phyloP scores from a whole-genome alignment of 2,797 vertebrate species.

The Clarias laeviceps region DNA sequence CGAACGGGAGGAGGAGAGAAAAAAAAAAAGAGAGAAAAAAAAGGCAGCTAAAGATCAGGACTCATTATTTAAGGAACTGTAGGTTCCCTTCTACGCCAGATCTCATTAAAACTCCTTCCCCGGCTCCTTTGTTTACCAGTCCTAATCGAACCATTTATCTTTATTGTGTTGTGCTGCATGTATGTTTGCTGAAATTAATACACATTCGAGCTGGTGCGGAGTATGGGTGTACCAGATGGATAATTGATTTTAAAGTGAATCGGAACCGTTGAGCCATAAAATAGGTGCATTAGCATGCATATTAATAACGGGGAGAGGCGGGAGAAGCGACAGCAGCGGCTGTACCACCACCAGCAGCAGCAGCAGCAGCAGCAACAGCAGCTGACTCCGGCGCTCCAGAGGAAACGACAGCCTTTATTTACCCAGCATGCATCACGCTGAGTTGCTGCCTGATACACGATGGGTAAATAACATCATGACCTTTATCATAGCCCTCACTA shows the following conservation, averaged over 20 bases:
- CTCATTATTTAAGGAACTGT: slow-evolving; percentile 82
- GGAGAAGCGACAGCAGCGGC: slow-evolving; percentile 43
- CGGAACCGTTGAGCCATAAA: slow-evolving; percentile 80
- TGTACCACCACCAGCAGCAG: slow-evolving; percentile 23
- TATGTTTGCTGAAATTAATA: slow-evolving; percentile 82
- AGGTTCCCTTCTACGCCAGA: slow-evolving; percentile 77
- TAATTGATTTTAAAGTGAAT: slow-evolving; percentile 83
- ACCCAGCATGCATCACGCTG: slow-evolving; percentile 44
- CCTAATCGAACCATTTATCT: slow-evolving; percentile 82
- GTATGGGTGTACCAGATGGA: slow-evolving; percentile 83
- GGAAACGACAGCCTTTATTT: slow-evolving; percentile 70
- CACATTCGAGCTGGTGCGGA: slow-evolving; percentile 73
- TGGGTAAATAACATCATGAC: slow-evolving; percentile 2
- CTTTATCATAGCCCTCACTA: neutral
- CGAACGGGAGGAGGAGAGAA: slow-evolving; percentile 27
- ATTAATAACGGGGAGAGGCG: slow-evolving; percentile 76
- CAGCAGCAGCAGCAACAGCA: slow-evolving; percentile 60
- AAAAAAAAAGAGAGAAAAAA: slow-evolving; percentile 43
- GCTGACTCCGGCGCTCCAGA: slow-evolving; percentile 56
- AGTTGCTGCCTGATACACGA: neutral
- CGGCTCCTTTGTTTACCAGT: slow-evolving; percentile 77
- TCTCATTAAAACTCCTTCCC: slow-evolving; percentile 78
- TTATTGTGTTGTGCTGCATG: slow-evolving; percentile 76
- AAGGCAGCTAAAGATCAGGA: slow-evolving; percentile 63
- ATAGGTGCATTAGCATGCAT: slow-evolving; percentile 81